Evolutionary conservation across 2,113 vertebrate genomes (phyloP).

Genomic region (Calcarius ornatus): DNA sequence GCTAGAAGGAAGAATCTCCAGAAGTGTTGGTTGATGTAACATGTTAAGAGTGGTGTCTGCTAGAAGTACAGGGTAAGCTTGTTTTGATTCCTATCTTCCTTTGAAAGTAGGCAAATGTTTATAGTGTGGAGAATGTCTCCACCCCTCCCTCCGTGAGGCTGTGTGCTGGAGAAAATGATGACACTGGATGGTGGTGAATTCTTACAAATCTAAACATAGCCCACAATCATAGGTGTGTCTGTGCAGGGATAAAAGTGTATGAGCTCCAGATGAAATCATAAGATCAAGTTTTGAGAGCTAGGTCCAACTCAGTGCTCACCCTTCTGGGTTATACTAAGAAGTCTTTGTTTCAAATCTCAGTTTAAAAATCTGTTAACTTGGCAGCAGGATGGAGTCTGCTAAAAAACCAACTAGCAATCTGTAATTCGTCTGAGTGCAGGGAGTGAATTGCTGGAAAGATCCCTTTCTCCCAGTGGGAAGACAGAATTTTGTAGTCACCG

Average conservation of each 20-base stretch:
- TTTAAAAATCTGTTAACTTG: conserved; percentile 6
- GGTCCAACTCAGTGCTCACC: background rate
- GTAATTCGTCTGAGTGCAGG: background rate
- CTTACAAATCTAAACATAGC: background rate
- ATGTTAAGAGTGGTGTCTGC: background rate
- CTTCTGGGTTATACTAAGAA: background rate
- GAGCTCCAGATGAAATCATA: background rate
- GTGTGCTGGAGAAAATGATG: background rate
- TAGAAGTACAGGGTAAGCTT: conserved; percentile 22
- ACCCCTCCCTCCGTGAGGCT: background rate
- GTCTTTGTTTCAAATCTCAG: background rate
- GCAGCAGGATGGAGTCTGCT: background rate
- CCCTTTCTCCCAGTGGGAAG: background rate
- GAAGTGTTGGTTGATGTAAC: background rate
- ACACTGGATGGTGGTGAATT: background rate
- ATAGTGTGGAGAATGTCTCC: background rate
- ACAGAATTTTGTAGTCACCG: background rate
- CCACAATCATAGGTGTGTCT: conserved; percentile 4
- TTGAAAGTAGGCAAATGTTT: background rate
- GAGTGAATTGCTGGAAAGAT: background rate
- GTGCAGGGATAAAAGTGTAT: background rate
- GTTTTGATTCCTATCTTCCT: conserved; percentile 6
- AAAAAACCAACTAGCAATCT: background rate
- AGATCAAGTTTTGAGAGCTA: background rate
- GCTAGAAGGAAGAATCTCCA: background rate